Evolutionary conservation across 1,140 invertebrate species (phyloP), one percentile per base, ranked within the genome.

Genomic region (Stegodyphus mimosarum): DNA sequence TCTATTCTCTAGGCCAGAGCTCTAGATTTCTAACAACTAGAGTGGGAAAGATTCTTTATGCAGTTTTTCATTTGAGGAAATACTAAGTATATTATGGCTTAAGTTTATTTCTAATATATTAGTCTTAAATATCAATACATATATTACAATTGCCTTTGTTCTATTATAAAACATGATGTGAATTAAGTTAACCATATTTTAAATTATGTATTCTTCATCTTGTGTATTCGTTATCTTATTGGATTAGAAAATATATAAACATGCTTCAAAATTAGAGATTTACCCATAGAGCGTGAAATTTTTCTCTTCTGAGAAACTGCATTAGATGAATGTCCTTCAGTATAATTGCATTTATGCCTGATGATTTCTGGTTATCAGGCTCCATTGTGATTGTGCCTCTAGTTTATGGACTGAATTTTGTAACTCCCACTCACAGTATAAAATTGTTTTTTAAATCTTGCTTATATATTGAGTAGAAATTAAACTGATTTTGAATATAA

Each of bases 391-490:
- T 72, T 81, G 78, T 81, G 53, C 78, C 55, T 72, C 18, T 81
- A 72, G 67, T 81, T 48, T 72, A 81, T 63, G 70, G 53, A 72
- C 52, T 72, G 13, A 33, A 51, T 72, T 49, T 81, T 81, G 53
- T 63, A 51, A 33, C 60, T 49, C 70, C 63, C 69, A 67, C 55
- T 15, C 64, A 67, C 15, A 72, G 63, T 70, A 53, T 53, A 13
- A 51, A 50, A 64, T 70, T 63, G 33, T 81, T 80, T 81, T 81
- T 48, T 81, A 81, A 71, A 71, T 71, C 50, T 49, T 50, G 69
- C 78, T 72, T 81, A 69, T 81, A 81, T 53, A 81, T 81, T 81
- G 53, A 63, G 55, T 81, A 81, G 69, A 9, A 67, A 33, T 81
- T 72, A 72, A 70, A 50, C 63, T 81, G 69, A 10, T 51, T 64